Evolutionary conservation across 2,797 vertebrate species (phyloP), one percentile per base, ranked within the genome.

Genomic region (Fistularia commersonii): DNA sequence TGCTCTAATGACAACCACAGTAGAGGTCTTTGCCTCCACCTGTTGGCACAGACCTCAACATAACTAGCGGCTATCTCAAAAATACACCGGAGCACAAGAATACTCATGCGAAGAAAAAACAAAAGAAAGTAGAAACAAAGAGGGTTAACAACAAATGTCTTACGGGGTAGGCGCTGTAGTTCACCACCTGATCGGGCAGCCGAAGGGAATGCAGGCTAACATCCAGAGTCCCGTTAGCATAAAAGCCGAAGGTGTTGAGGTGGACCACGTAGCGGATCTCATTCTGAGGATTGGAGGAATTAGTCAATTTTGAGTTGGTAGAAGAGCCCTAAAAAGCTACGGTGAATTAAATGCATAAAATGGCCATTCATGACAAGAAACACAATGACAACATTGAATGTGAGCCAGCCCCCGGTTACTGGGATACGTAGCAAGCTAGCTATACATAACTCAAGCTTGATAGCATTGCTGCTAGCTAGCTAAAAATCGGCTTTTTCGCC

Each of bases 201-300:
- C 31, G 53, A 48, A 89, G 71, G 8, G 72, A 75, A 1, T 2
- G 3, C 46, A 88, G 34, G 15, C 35, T 80, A 13, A 89, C 84
- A n/a, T 86, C 67, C 39, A 89, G 48, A 23, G 80, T 80, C 1
- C 88, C 92, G 0, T 92, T 88, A 7, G 85, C 59, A 8, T 83
- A 92, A 72, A 93, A 94, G n/a, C 90, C 90, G 12, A 93, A 92
- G 12, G 82, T 91, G 75, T 89, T 93, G 59, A 93, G 85, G 14
- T 84, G 90, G 48, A 92, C 79, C 1, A 72, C 23, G 7, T 63
- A 80, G 13, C 90, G 86, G 5, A 72, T 91, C 70, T 93, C 92
- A 60, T 89, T 88, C 92, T 93, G 65, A 5, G 7, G 7, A 34
- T 31, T 46, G 32, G 3, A 41, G 36, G 8, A 50, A 48, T 45